Conservation (phyloP, 2,888 invertebrate genomes). For the Petrolisthes manimaculis region DNA sequence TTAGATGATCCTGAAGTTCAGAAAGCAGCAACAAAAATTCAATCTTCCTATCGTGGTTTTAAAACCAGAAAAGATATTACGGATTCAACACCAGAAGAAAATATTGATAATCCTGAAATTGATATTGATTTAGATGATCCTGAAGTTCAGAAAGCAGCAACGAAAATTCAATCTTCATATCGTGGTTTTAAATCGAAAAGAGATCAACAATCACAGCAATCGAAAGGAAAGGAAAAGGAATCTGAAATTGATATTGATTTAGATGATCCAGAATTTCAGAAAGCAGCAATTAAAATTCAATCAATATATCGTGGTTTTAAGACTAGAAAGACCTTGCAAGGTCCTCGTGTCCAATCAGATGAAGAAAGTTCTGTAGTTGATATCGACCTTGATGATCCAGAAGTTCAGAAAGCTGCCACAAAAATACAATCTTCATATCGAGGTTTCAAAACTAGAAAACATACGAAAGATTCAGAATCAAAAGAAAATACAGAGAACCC, state of each 20-base stretch:
- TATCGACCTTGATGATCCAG: constrained; percentile 8
- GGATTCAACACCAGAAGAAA: constrained; percentile 1
- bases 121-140: constrained; percentile 27
- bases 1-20: background rate
- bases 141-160: constrained; percentile 14
- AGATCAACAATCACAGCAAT: background rate
- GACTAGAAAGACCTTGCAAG: background rate
- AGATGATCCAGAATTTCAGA: constrained; percentile 15
- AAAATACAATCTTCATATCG: constrained; percentile 16
- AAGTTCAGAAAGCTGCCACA: constrained; percentile 24
- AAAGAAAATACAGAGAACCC: background rate
- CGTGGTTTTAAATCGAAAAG: constrained; percentile 16
- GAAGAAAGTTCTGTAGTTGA: background rate
- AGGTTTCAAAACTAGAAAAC: constrained; percentile 5
- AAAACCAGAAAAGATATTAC: background rate
- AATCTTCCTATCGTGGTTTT: background rate
- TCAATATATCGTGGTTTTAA: constrained; percentile 5
- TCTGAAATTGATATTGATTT: background rate
- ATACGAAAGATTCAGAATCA: background rate
- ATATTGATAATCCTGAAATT: constrained; percentile 8
- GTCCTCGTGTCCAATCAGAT: background rate
- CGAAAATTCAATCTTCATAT: constrained; percentile 1
- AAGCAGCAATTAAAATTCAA: constrained; percentile 24
- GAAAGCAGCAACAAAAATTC: constrained; percentile 1
- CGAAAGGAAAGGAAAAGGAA: background rate